Conservation (phyloP, 1,140 invertebrate genomes). For the Metaphire vulgaris region DNA sequence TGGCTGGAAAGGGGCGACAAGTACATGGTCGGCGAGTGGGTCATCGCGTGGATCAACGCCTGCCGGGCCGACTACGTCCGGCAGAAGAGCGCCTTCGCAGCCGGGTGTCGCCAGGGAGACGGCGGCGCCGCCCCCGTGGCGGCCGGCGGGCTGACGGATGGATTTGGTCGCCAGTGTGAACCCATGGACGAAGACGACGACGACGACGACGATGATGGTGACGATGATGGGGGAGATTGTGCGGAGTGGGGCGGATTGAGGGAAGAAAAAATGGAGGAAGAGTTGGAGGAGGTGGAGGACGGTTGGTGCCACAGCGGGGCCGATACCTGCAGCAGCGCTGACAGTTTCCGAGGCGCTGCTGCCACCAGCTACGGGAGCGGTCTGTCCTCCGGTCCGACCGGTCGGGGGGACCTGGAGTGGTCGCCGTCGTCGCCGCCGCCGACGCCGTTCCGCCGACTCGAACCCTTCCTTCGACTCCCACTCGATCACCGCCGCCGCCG, state of each 20-base stretch:
- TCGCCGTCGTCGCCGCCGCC: not conserved
- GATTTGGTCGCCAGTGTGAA: not conserved
- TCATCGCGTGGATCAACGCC: constrained; percentile 31
- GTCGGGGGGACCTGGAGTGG: not conserved
- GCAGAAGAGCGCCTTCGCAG: not conserved
- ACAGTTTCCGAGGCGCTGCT: not conserved
- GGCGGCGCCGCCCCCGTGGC: too few species aligned
- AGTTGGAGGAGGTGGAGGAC: not conserved
- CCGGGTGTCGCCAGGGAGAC: too few species aligned
- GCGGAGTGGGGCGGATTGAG: not conserved
- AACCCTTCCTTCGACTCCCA: not conserved
- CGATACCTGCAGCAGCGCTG: not conserved
- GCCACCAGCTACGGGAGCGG: not conserved
- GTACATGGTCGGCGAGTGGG: constrained; percentile 30
- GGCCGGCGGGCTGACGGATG: not conserved
- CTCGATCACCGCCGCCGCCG: too few species aligned
- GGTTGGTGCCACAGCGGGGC: not conserved
- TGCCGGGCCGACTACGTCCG: constrained; percentile 18
- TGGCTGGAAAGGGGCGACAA: constrained; percentile 25
- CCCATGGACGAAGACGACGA: not conserved
- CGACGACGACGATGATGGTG: not conserved
- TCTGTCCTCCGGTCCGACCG: not conserved
- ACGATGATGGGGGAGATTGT: too few species aligned
- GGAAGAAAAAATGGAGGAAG: not conserved
- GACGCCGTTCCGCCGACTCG: not conserved